phyloP scores from a whole-genome alignment of 2,797 vertebrate genomes.

The Molossus alvarezi region DNA sequence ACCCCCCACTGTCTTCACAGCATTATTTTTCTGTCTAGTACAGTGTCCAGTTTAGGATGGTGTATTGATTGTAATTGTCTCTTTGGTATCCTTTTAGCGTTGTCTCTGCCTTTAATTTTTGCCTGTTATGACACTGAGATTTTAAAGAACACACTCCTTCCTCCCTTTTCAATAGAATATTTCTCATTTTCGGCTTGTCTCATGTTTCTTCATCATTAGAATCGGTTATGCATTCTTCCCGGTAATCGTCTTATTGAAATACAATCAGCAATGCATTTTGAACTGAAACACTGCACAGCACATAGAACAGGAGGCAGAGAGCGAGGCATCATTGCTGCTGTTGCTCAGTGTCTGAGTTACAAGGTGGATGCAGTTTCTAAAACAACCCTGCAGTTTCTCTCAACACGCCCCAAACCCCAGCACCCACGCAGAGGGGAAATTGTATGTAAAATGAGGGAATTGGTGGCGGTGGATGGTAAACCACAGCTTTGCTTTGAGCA shows the following conservation, averaged over 20 bases:
- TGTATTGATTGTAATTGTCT: neutral
- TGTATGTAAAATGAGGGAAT: neutral
- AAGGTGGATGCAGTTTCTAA: neutral
- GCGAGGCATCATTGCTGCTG: neutral
- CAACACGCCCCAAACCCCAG: neutral
- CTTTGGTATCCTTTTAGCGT: neutral
- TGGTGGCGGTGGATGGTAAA: neutral
- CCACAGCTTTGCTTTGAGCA: neutral
- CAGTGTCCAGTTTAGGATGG: neutral
- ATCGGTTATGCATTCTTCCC: neutral
- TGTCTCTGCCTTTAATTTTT: slow-evolving; percentile 23
- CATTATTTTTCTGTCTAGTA: neutral
- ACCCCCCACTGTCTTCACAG: neutral
- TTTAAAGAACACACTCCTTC: slow-evolving; percentile 18
- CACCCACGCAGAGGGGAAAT: neutral
- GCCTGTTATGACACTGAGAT: neutral
- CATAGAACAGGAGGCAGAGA: neutral
- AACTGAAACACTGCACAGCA: neutral
- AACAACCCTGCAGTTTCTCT: neutral
- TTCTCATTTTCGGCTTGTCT: neutral
- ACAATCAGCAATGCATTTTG: slow-evolving; percentile 7
- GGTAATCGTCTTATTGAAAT: neutral
- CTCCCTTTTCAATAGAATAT: neutral
- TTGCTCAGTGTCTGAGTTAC: neutral
- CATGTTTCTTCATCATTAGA: neutral